Evolutionary conservation across 2,113 vertebrate genomes (phyloP), one percentile per base, ranked within the genome.

Genomic region (Myotis lucifugus): DNA sequence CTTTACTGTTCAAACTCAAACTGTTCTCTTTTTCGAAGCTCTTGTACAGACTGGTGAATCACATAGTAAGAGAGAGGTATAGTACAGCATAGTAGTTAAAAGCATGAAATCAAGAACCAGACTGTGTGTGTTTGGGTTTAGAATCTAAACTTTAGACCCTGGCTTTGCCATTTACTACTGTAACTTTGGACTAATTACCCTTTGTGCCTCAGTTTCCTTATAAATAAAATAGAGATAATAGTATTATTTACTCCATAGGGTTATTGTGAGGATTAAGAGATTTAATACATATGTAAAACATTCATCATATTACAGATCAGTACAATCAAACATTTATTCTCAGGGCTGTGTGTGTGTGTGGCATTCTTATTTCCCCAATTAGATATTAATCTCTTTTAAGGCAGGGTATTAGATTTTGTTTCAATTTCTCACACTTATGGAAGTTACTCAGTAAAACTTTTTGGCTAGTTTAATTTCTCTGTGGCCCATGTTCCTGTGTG

Each of bases 391-490:
- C 27, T 93, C 46, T 85, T 86, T 92, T 79, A 88, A 84, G 56
- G 19, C 25, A 70, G 19, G 40, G 34, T 67, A 64, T 93, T 90
- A 21, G 6, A 61, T 52, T 90, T 90, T 85, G 46, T 27, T 90
- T 87, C 3, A 48, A 8, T 84, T 54, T 93, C 11, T 90, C 37
- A 69, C n/a, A 81, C 17, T 79, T n/a, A 19, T 89, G 37, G 12
- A 59, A 78, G 23, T 81, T 94, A 67, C 27, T 94, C 34, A 66
- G 9, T 88, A 89, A 91, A 94, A 89, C 40, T 64, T 90, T 56
- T 85, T 94, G 64, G 48, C 34, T 95, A 82, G 48, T 91, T 95
- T 92, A 42, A 69, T 72, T 89, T 97, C 77, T 96, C 17, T 72
- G 17, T 94, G 78, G 77, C 40, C 25, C 7, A 56, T 64, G 18